Percentiles rank a stretch among this genome's conserved stretches.
Conservation (phyloP, 2,113 vertebrate species). For the Bos javanicus region DNA sequence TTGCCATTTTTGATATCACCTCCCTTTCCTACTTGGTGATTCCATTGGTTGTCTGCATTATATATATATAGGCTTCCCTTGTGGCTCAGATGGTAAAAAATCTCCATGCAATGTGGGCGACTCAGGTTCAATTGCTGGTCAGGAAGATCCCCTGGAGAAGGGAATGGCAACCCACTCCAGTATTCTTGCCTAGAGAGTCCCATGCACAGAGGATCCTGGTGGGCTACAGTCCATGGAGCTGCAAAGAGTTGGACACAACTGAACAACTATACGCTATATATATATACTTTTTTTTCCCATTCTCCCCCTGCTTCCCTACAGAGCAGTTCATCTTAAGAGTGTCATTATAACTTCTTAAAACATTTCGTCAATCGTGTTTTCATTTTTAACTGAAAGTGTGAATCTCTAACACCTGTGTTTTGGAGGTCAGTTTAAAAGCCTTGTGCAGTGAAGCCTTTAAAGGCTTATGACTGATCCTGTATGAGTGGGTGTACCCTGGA, state of each 20-base stretch:
- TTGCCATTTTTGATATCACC: background rate
- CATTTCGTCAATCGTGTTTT: background rate
- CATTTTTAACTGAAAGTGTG: background rate
- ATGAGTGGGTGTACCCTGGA: background rate
- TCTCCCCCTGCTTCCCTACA: rapidly evolving
- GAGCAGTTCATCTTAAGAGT: background rate
- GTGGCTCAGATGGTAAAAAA: background rate
- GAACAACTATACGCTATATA: background rate
- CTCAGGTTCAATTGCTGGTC: background rate
- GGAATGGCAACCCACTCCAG: background rate
- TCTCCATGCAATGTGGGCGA: background rate
- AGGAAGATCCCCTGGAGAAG: background rate
- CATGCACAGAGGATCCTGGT: background rate
- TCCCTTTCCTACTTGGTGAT: background rate
- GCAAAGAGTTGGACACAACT: background rate
- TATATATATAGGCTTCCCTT: background rate
- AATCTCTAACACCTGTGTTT: background rate
- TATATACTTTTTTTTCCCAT: background rate
- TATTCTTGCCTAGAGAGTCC: background rate
- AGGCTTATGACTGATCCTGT: background rate
- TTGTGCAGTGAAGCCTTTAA: background rate
- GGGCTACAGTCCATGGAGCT: background rate
- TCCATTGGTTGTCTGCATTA: background rate
- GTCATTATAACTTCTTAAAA: background rate
- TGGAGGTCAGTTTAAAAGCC: background rate